phyloP scores from a whole-genome alignment of 2,113 vertebrate species.

The Malurus cyaneus region DNA sequence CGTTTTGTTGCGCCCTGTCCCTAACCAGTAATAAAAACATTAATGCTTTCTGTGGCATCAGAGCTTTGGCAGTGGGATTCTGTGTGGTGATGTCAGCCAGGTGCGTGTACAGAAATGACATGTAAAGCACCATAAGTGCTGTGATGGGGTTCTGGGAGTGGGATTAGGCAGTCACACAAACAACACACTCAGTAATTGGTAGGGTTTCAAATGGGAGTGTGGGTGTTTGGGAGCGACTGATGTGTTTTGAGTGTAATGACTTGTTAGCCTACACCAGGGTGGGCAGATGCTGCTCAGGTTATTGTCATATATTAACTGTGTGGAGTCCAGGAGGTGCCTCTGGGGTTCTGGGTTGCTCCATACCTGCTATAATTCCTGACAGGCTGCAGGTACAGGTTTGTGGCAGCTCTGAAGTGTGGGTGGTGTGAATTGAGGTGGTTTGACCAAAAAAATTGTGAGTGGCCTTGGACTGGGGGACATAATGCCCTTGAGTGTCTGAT shows the following conservation, averaged over 20 bases:
- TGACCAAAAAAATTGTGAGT: not conserved
- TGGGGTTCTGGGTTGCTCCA: not conserved
- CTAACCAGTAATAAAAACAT: accelerated
- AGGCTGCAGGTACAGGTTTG: not conserved
- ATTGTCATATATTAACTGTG: not conserved
- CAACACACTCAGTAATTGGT: not conserved
- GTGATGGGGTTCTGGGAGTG: not conserved
- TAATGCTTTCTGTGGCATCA: accelerated
- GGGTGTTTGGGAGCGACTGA: constrained; percentile 1
- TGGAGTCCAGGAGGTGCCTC: not conserved
- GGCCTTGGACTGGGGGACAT: not conserved
- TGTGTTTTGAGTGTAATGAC: not conserved
- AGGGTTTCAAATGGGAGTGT: not conserved
- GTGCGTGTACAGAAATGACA: not conserved
- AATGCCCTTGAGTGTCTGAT: not conserved
- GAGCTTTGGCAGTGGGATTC: not conserved
- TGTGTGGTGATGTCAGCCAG: not conserved
- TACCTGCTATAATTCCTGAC: not conserved
- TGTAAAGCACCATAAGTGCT: not conserved
- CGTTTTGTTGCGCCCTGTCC: accelerated
- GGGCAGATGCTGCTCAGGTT: not conserved
- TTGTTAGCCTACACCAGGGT: not conserved
- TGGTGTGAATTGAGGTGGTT: not conserved
- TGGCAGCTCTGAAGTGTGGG: not conserved
- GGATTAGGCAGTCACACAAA: constrained; percentile 10